Base-by-base conservation (phyloP, 2,113 vertebrate species). In the Oncorhynchus tshawytscha region DNA sequence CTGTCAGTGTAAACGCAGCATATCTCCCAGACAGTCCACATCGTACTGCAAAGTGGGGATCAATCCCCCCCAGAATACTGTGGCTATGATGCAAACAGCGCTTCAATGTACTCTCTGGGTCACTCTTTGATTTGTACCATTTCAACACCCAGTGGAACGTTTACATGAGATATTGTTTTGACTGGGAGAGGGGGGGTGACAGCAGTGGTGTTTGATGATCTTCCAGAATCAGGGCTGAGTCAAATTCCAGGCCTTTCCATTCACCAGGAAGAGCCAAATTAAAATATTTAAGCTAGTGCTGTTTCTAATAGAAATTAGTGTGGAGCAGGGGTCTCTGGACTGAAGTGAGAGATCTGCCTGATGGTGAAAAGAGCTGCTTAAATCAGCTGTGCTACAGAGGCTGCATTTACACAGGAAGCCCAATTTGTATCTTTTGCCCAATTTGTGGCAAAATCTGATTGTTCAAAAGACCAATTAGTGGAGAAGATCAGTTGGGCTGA, bases 241-340 rank as follows among this genome's bases (percentile, higher is more conserved):
- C 92, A 88, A 78, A 92, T 94, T 93, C 91, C 93, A 91, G 84
- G 89, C 89, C 91, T 89, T 88, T 90, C 79, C 87, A 83, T 81
- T 89, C 89, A 85, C 88, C 83, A 82, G 86, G 85, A 92, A 89
- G 85, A 91, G 94, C 95, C 95, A 95, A 94, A 94, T 95, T 89
- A 95, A 95, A 97, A 96, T 95, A 96, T 95, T 96, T 92, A 92
- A 94, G 88, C 91, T 92, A 91, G 89, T 84, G 81, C 86, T 91
- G 86, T 81, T 91, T 94, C 92, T 95, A 88, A 89, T 91, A 78
- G 88, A 79, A 90, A 86, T 88, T 80, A 87, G 90, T 92, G 86
- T 71, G 78, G 77, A 92, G n/a, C 27, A 73, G 9, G 57, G 31
- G 27, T 73, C n/a, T 5, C 72, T 25, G 13, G 27, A 65, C 45